phyloP scores from a whole-genome alignment of 1,140 invertebrate species.

The Tyrophagus putrescentiae region DNA sequence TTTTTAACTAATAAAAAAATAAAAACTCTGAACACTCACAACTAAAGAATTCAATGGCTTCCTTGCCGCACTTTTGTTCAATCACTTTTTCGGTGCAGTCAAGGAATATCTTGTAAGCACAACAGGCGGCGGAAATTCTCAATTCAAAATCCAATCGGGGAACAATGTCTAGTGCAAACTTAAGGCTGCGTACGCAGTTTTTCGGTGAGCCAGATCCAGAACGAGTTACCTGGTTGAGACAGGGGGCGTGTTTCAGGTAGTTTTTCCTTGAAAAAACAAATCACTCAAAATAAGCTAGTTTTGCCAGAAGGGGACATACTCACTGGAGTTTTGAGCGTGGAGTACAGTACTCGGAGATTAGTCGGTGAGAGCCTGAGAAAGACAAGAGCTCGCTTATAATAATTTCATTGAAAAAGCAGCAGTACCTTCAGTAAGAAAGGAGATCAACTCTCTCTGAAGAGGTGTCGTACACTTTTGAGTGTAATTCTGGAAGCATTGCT shows the following conservation, averaged over 20 bases:
- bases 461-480: conserved; percentile 27
- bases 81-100: conserved; percentile 27
- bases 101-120: conserved; percentile 22
- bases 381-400: neutral
- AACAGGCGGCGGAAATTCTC: conserved; percentile 29
- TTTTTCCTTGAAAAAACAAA: conserved; percentile 11
- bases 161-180: conserved; percentile 27
- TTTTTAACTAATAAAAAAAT: neutral
- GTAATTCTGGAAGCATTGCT: conserved; percentile 28
- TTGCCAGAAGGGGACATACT: neutral
- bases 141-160: conserved; percentile 28
- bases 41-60: conserved; percentile 25
- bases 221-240: conserved; percentile 22
- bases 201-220: conserved; percentile 27
- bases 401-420: neutral
- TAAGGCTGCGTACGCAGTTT: conserved; percentile 28
- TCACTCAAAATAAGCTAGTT: neutral
- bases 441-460: conserved; percentile 27
- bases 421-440: conserved; percentile 28
- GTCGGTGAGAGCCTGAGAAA: conserved; percentile 18
- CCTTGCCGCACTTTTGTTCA: conserved; percentile 28
- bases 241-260: conserved; percentile 29
- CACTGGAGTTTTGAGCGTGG: conserved; percentile 25
- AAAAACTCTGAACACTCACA: neutral
- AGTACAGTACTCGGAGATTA: conserved; percentile 28